These are phyloP conservation scores for Rachycentron canadum DNA, from an alignment of 2,797 vertebrate genomes.

Conservation along the genomic window DNA sequence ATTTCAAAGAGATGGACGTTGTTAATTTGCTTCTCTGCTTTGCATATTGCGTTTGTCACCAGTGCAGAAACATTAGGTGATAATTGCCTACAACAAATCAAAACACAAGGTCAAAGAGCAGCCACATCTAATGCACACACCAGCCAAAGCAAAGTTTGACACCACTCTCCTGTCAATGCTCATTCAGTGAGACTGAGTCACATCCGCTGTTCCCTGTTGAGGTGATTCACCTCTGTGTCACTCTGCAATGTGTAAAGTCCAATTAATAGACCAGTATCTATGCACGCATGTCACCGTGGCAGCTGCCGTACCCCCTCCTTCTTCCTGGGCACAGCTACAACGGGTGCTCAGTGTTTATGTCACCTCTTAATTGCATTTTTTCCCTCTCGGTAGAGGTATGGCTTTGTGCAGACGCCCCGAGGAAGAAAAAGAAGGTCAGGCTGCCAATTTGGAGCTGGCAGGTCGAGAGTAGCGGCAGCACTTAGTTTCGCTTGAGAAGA, in stretches of 20 bases:
- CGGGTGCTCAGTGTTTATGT: conserved; percentile 84
- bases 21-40: conserved; percentile 4
- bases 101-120: conserved; percentile 68
- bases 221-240: conserved; percentile 66
- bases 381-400: conserved; percentile 77
- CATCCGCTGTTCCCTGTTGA: conserved; percentile 48
- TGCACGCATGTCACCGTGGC: conserved; percentile 74
- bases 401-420: conserved; percentile 80
- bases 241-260: conserved; percentile 66
- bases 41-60: conserved; percentile 20
- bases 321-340: conserved; percentile 74
- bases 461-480: conserved; percentile 80
- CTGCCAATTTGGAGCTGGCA: conserved; percentile 85
- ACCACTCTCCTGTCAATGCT: conserved; percentile 56
- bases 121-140: conserved; percentile 39
- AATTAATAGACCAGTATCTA: conserved; percentile 79
- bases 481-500: conserved; percentile 82
- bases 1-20: background rate
- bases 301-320: conserved; percentile 66
- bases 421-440: conserved; percentile 85
- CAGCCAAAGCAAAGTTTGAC: conserved; percentile 59
- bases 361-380: conserved; percentile 84
- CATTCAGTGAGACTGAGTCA: conserved; percentile 52
- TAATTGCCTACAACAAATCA: conserved; percentile 63
- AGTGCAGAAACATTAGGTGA: conserved; percentile 27